phyloP scores from a whole-genome alignment of 2,113 vertebrate species.

The Neotoma lepida region DNA sequence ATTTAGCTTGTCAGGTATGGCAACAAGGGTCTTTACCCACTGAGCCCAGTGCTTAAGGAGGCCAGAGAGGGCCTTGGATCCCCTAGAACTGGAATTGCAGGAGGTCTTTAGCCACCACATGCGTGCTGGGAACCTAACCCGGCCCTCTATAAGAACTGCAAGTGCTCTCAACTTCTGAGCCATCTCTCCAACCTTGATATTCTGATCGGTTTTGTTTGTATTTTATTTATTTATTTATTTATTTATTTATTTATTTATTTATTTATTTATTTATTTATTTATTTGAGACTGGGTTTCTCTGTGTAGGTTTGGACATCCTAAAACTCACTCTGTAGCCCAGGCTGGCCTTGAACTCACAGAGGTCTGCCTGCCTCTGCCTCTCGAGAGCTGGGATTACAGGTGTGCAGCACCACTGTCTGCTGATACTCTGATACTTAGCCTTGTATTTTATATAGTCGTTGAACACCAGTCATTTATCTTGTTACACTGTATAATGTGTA shows the following conservation, averaged over 20 bases:
- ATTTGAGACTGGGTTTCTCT: background rate
- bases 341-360: background rate
- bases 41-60: background rate
- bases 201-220: background rate
- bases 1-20: background rate
- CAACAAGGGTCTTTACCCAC: background rate
- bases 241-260: no score
- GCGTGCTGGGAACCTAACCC: background rate
- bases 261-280: background rate
- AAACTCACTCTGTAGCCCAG: background rate
- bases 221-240: background rate
- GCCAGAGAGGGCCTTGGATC: background rate
- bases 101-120: background rate
- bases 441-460: background rate
- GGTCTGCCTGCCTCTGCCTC: background rate
- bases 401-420: background rate
- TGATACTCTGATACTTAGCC: background rate
- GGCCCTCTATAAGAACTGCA: background rate
- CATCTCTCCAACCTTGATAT: background rate
- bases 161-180: background rate
- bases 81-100: background rate
- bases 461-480: background rate
- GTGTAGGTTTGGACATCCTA: background rate
- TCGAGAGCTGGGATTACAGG: background rate
- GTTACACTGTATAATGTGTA: background rate